These are phyloP conservation scores for Nothocercus nigrocapillus DNA, from an alignment of 2,113 vertebrate species.

Conservation along the genomic window DNA sequence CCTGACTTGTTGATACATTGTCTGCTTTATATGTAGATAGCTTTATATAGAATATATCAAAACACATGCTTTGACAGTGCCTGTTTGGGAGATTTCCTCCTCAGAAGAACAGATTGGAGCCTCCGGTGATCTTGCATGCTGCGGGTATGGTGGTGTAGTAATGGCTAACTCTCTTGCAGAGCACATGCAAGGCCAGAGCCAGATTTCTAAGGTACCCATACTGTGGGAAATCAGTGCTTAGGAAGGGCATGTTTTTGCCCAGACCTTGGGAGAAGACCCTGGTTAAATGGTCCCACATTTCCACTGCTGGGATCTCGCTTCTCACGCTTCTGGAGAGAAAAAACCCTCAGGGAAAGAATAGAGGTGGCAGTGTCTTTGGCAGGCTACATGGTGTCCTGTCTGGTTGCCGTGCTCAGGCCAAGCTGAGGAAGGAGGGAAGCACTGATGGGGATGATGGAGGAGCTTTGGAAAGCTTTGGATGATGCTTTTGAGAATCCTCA, in stretches of 20 bases:
- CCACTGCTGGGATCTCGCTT: background rate
- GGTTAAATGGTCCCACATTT: accelerated
- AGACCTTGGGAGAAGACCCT: background rate
- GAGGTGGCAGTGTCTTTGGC: background rate
- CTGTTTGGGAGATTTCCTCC: background rate
- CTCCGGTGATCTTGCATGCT: background rate
- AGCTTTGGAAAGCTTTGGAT: too few relatives aligned
- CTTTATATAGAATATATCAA: background rate
- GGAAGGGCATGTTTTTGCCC: accelerated
- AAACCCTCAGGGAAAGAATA: background rate
- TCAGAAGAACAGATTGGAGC: background rate
- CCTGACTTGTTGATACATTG: background rate
- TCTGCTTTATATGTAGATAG: background rate
- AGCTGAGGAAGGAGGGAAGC: too few relatives aligned
- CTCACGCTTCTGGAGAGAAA: accelerated
- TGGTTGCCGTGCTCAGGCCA: too few relatives aligned
- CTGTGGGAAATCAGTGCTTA: background rate
- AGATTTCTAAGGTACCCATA: background rate
- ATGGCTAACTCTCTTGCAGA: background rate
- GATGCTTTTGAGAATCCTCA: too few relatives aligned
- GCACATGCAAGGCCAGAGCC: background rate
- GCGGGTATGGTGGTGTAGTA: accelerated
- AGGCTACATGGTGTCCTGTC: background rate
- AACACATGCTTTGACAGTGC: background rate
- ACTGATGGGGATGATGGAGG: too few relatives aligned